Evolutionary conservation across 2,113 vertebrate species (phyloP).

Genomic region (Rafetus swinhoei): DNA sequence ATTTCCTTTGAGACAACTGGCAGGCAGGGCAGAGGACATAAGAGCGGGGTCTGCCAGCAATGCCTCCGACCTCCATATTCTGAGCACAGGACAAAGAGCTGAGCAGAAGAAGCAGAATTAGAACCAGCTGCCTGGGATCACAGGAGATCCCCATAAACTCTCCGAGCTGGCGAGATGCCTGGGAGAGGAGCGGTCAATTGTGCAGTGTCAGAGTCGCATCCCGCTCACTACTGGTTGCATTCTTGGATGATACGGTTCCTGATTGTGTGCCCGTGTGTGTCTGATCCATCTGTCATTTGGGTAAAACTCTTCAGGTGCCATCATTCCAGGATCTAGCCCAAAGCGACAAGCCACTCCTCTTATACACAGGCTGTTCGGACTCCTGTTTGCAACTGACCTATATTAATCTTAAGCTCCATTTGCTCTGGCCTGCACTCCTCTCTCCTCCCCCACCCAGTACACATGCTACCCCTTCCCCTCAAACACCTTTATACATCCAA

Average conservation of each 20-base stretch:
- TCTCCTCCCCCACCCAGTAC: slow-evolving; percentile 64
- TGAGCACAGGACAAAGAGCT: neutral
- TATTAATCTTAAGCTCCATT: slow-evolving; percentile 73
- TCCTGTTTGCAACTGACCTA: slow-evolving; percentile 72
- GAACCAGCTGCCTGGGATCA: neutral
- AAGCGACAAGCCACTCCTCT: slow-evolving; percentile 44
- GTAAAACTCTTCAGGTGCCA: slow-evolving; percentile 1
- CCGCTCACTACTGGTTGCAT: neutral
- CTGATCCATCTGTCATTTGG: neutral
- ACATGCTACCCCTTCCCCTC: slow-evolving; percentile 65
- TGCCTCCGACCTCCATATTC: neutral
- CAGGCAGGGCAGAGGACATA: neutral
- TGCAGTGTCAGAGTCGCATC: neutral
- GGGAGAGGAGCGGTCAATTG: neutral
- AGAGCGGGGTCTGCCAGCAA: neutral
- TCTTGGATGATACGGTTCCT: neutral
- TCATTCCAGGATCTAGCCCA: slow-evolving; percentile 38
- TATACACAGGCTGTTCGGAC: slow-evolving; percentile 58
- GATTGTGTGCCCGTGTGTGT: neutral
- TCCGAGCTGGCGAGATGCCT: neutral
- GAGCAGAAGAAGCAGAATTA: neutral
- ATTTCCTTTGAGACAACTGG: neutral
- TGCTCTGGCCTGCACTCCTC: slow-evolving; percentile 52
- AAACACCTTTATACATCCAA: slow-evolving; percentile 77
- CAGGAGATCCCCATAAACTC: neutral